Conservation (phyloP, 2,888 invertebrate genomes). For the Chesias legatella region DNA sequence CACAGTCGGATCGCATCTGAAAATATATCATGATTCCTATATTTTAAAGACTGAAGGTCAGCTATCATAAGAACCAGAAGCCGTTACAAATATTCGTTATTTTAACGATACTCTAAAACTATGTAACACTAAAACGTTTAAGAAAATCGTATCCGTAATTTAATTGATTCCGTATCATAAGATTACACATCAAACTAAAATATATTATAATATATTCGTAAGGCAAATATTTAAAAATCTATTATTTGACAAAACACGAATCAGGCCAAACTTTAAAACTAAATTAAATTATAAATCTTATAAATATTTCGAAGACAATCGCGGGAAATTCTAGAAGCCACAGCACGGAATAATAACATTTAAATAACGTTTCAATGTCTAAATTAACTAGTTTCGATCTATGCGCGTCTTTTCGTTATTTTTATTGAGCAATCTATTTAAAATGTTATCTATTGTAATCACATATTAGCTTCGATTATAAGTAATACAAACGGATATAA, state of each 20-base stretch:
- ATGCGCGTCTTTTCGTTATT: conserved; percentile 19
- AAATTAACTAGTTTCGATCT: conserved; percentile 15
- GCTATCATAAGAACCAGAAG: conserved; percentile 4
- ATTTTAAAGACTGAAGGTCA: not conserved
- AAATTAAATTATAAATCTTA: conserved; percentile 16
- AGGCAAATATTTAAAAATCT: conserved; percentile 19
- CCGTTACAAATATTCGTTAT: conserved; percentile 7
- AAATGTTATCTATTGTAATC: conserved; percentile 13
- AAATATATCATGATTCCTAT: too few species aligned
- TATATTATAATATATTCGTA: conserved; percentile 13
- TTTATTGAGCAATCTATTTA: conserved; percentile 24
- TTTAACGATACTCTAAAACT: conserved; percentile 13
- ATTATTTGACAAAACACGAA: conserved; percentile 6
- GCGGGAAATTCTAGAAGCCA: conserved; percentile 10
- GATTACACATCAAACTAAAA: conserved; percentile 26
- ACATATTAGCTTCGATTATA: conserved; percentile 11
- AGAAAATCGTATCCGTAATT: conserved; percentile 35
- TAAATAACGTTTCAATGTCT: conserved; percentile 8
- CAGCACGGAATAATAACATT: conserved; percentile 14
- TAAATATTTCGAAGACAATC: conserved; percentile 11
- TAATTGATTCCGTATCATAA: conserved; percentile 42
- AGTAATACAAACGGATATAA: not conserved
- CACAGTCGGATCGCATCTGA: too few species aligned
- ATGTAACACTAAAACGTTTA: conserved; percentile 23
- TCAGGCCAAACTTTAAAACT: conserved; percentile 7